These are phyloP conservation scores for Typhlichthys eigenmanni DNA, from an alignment of 2,797 vertebrate genomes.

Conservation along the genomic window DNA sequence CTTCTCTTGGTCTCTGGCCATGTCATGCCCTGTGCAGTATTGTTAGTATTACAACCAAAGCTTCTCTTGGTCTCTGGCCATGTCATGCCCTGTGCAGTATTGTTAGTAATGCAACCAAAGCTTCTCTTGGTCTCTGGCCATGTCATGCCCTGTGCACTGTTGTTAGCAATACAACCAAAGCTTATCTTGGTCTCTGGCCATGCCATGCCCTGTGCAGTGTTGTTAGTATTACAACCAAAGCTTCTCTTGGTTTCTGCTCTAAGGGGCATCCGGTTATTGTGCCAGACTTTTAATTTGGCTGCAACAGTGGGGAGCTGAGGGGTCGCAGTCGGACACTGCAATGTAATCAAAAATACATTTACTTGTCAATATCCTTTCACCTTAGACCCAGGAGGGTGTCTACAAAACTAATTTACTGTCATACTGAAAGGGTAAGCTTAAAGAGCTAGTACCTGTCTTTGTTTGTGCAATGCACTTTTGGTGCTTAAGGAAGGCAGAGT, in stretches of 20 bases:
- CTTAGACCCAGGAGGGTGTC: slow-evolving; percentile 45
- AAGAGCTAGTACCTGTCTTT: slow-evolving; percentile 8
- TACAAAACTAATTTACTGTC: slow-evolving; percentile 57
- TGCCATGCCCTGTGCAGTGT: not conserved
- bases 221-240: not conserved
- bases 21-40: too few species aligned
- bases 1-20: too few species aligned
- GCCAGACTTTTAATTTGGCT: slow-evolving; percentile 44
- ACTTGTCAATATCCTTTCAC: slow-evolving; percentile 55
- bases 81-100: too few species aligned
- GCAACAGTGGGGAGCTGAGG: slow-evolving; percentile 36
- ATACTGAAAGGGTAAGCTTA: slow-evolving; percentile 43
- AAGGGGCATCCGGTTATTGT: slow-evolving; percentile 35
- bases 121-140: too few species aligned
- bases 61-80: too few species aligned
- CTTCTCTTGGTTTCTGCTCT: slow-evolving; percentile 17
- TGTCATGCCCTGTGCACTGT: too few species aligned
- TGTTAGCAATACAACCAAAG: too few species aligned
- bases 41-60: too few species aligned
- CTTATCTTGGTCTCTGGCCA: too few species aligned
- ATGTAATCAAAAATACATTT: slow-evolving; percentile 66
- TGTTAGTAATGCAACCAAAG: too few species aligned
- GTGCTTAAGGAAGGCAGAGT: not conserved
- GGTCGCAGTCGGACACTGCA: slow-evolving; percentile 42
- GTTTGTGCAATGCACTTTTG: not conserved